A percentile compares a stretch with the other conserved stretches of the same genome.
Evolutionary conservation across 1,140 invertebrate species (phyloP).

Genomic region (Harlomillsia oculata): DNA sequence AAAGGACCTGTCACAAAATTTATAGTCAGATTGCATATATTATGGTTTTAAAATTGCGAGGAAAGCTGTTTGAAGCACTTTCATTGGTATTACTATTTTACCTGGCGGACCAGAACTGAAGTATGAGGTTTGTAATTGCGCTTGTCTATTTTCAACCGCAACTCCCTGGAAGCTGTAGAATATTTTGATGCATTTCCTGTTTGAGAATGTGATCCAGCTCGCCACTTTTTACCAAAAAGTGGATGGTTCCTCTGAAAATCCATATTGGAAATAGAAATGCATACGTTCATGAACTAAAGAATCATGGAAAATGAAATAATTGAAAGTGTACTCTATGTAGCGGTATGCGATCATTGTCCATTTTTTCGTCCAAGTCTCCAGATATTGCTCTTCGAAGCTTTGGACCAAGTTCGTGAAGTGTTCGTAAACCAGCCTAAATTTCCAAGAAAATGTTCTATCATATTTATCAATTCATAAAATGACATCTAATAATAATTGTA

Average conservation of each 20-base stretch:
- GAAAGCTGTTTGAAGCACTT: too few relatives aligned
- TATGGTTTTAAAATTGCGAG: too few relatives aligned
- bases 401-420: conserved; percentile 58
- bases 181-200: too few relatives aligned
- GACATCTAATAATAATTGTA: neutral
- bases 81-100: too few relatives aligned
- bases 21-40: too few relatives aligned
- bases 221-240: conserved; percentile 77
- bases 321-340: neutral
- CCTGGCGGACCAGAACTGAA: too few relatives aligned
- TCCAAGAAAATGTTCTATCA: neutral
- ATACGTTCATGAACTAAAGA: neutral
- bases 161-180: too few relatives aligned
- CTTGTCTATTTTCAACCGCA: too few relatives aligned
- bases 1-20: too few relatives aligned
- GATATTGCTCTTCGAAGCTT: conserved; percentile 95
- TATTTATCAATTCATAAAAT: neutral
- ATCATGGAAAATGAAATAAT: neutral
- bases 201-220: too few relatives aligned
- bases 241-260: conserved; percentile 80
- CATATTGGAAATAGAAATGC: neutral
- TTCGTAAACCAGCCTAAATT: conserved; percentile 23
- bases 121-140: too few relatives aligned
- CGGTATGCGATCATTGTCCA: conserved; percentile 60
- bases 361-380: conserved; percentile 79